A percentile compares a stretch with the other conserved stretches of the same genome.
phyloP scores from a whole-genome alignment of 2,113 vertebrate genomes.

The Nesoenas mayeri region DNA sequence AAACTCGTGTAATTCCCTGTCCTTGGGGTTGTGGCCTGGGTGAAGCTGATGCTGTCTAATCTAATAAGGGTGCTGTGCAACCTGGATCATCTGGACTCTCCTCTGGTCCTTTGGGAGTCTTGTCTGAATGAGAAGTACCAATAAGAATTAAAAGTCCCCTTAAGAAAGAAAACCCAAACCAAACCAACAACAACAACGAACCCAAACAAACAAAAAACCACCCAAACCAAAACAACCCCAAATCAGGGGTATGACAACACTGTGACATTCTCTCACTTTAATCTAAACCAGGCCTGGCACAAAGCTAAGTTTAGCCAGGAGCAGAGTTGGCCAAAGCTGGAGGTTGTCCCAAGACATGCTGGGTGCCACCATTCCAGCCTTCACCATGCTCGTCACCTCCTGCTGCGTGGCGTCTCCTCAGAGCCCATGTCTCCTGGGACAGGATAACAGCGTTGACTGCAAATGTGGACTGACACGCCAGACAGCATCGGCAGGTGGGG shows the following conservation, averaged over 20 bases:
- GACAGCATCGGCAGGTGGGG: not conserved
- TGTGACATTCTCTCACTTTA: not conserved
- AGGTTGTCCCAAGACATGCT: not conserved
- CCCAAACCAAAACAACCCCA: too few species aligned
- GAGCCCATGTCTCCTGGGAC: not conserved
- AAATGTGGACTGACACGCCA: not conserved
- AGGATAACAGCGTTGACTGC: not conserved
- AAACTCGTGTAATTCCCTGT: constrained; percentile 33
- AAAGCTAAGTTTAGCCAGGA: not conserved
- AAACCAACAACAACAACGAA: too few species aligned
- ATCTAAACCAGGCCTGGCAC: not conserved
- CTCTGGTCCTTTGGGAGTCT: not conserved
- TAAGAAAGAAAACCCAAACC: not conserved
- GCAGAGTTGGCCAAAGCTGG: not conserved
- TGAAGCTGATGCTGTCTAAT: not conserved
- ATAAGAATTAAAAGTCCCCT: not conserved
- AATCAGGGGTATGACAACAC: not conserved
- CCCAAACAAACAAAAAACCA: too few species aligned
- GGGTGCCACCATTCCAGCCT: not conserved
- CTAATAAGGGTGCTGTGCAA: not conserved
- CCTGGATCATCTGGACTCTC: not conserved
- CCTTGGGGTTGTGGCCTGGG: not conserved
- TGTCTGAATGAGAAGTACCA: not conserved
- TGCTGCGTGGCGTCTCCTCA: not conserved
- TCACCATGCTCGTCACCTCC: not conserved